Evolutionary conservation across 2,888 invertebrate genomes (phyloP).

Genomic region (Chrysomela aeneicollis): DNA sequence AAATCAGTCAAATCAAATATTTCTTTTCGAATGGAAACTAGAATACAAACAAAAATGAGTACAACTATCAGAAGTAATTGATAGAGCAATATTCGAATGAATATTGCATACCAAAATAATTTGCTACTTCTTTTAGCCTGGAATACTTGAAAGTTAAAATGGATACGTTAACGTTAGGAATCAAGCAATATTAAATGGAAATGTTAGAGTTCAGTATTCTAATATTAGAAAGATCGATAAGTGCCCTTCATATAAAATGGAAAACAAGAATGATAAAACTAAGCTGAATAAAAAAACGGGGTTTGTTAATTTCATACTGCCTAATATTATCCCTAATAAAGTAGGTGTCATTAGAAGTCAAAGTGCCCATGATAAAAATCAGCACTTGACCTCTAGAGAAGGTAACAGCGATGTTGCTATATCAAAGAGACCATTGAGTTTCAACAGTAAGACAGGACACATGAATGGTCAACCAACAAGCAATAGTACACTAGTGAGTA

Average conservation of each 20-base stretch:
- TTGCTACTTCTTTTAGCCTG: no score
- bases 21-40: no score
- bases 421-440: slow-evolving; percentile 58
- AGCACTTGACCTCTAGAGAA: slow-evolving; percentile 45
- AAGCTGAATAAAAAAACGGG: slow-evolving; percentile 56
- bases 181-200: background rate
- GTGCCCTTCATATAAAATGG: slow-evolving; percentile 45
- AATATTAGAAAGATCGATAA: slow-evolving; percentile 46
- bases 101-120: no score
- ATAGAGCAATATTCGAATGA: background rate
- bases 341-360: slow-evolving; percentile 57
- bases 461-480: slow-evolving; percentile 34
- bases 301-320: slow-evolving; percentile 55
- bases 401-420: slow-evolving; percentile 50
- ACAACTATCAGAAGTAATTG: background rate
- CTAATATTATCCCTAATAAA: slow-evolving; percentile 59
- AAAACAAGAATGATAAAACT: slow-evolving; percentile 46
- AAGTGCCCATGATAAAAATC: slow-evolving; percentile 49
- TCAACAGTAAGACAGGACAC: slow-evolving; percentile 51
- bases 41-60: background rate
- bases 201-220: slow-evolving; percentile 25
- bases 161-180: background rate
- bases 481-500: slow-evolving; percentile 17
- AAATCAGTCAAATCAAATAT: no score
- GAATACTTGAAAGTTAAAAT: no score